phyloP scores from a whole-genome alignment of 2,797 vertebrate species.

The Clarias pachynema region DNA sequence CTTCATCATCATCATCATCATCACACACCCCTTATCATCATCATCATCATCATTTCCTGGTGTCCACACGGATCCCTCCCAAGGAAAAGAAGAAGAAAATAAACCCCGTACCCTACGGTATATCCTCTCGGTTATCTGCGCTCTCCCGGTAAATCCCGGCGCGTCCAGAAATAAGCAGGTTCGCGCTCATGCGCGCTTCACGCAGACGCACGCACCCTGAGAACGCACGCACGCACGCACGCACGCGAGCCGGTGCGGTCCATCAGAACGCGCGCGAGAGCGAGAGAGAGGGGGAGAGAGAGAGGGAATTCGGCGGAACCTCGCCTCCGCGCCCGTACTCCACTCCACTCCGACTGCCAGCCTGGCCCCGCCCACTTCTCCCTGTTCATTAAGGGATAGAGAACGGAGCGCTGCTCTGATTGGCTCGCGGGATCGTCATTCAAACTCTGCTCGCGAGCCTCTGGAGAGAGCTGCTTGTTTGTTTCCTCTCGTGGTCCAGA shows the following conservation, averaged over 20 bases:
- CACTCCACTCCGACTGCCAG: constrained; percentile 13
- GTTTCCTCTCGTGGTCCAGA: not conserved
- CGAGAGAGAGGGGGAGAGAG: too few relatives aligned
- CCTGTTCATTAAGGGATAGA: constrained; percentile 41
- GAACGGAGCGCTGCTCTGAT: constrained; percentile 39
- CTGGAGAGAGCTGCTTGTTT: not conserved
- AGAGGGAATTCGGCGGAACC: constrained; percentile 4
- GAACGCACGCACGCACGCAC: not conserved
- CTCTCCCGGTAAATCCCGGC: not conserved
- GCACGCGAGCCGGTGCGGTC: constrained; percentile 29
- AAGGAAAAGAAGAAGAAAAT: not conserved
- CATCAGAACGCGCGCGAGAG: constrained; percentile 21
- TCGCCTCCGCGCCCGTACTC: constrained; percentile 30
- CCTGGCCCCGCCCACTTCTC: constrained; percentile 42
- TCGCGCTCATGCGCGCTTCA: not conserved
- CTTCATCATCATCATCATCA: constrained; percentile 49
- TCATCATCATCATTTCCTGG: constrained; percentile 66
- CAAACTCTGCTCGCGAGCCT: not conserved
- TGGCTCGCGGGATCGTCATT: constrained; percentile 40
- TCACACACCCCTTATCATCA: constrained; percentile 57
- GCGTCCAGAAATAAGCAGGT: not conserved
- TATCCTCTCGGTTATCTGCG: not conserved
- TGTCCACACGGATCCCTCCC: not conserved
- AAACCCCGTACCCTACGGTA: not conserved
- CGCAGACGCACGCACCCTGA: not conserved